A percentile compares a stretch with the other conserved stretches of the same genome.
Conservation (phyloP, 2,797 vertebrate species). For the Carcharodon carcharias region DNA sequence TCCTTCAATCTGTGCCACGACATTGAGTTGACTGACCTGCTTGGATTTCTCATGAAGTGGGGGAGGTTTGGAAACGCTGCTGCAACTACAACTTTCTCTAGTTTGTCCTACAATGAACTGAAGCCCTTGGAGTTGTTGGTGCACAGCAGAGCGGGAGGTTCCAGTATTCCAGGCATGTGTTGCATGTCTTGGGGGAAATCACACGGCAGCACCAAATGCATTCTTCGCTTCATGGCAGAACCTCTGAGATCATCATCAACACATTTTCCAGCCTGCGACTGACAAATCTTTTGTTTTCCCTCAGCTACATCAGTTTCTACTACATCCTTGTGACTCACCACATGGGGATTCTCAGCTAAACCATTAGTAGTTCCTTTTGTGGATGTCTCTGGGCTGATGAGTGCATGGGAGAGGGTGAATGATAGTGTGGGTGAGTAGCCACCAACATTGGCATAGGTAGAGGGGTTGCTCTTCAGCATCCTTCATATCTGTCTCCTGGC, state of each 20-base stretch:
- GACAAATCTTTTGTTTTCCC: neutral
- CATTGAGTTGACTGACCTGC: neutral
- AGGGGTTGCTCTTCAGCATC: neutral
- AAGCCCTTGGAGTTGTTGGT: neutral
- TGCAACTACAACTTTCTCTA: neutral
- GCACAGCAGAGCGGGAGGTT: neutral
- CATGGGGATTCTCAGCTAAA: neutral
- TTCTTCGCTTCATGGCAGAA: neutral
- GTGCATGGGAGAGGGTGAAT: neutral
- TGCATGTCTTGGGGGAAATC: neutral
- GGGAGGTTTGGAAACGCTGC: no score
- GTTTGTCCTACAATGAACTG: neutral
- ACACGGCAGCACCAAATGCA: neutral
- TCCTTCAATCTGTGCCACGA: no score
- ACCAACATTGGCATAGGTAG: neutral
- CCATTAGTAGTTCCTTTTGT: neutral
- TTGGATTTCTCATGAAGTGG: neutral
- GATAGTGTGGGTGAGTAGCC: neutral
- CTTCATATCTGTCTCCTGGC: neutral
- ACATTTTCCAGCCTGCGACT: neutral
- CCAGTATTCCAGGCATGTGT: neutral
- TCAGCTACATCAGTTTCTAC: neutral
- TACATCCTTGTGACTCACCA: neutral
- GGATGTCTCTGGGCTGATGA: neutral
- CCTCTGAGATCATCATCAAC: neutral